phyloP scores from a whole-genome alignment of 2,888 invertebrate species.

The Eupithecia exiguata region DNA sequence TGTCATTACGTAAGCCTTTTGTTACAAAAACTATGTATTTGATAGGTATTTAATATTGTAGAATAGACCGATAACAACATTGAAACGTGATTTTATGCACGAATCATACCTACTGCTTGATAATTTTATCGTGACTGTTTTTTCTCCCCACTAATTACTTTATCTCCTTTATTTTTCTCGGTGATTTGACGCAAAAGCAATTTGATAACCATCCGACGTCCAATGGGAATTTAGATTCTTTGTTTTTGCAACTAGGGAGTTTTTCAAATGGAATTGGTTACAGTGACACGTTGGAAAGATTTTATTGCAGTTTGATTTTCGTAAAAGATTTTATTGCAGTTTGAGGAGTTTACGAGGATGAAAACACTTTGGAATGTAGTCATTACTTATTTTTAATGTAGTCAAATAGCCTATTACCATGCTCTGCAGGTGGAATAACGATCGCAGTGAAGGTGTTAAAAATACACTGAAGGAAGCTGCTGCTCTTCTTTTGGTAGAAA shows the following conservation, averaged over 20 bases:
- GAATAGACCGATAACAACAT: background rate
- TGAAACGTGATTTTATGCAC: background rate
- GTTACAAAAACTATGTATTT: too few species aligned
- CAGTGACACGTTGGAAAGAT: background rate
- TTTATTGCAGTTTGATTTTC: slow-evolving; percentile 6
- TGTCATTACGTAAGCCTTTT: too few species aligned
- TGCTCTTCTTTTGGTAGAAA: background rate
- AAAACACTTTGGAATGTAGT: background rate
- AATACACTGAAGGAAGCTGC: too few species aligned
- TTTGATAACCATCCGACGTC: slow-evolving; percentile 35
- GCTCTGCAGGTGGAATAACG: too few species aligned
- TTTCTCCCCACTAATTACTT: slow-evolving; percentile 33
- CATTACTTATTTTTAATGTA: too few species aligned
- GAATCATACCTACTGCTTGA: slow-evolving; percentile 16
- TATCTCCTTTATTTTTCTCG: slow-evolving; percentile 31
- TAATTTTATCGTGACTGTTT: slow-evolving; percentile 20
- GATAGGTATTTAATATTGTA: too few species aligned
- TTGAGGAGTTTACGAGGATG: too few species aligned
- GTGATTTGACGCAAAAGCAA: slow-evolving; percentile 36
- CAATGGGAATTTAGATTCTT: slow-evolving; percentile 25
- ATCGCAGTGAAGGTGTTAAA: background rate
- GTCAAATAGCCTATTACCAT: too few species aligned
- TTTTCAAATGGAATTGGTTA: slow-evolving; percentile 21
- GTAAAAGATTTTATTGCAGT: slow-evolving; percentile 12
- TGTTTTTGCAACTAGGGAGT: slow-evolving; percentile 23